Base-by-base conservation (phyloP, 2,888 invertebrate species). In the Diarsia dahlii region DNA sequence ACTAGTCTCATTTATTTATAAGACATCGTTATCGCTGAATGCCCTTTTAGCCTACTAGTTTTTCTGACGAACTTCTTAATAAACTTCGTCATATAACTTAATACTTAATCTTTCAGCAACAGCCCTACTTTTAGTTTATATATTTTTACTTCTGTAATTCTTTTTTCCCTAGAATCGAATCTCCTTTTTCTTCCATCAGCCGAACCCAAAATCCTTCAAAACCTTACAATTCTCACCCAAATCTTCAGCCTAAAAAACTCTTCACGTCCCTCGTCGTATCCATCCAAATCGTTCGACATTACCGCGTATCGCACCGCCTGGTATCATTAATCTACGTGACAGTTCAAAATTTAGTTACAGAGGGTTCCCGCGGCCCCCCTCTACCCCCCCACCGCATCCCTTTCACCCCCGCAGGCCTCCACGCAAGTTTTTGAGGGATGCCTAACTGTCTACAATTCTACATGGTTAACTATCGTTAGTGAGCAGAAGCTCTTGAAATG, bases 241-340 rank as follows among this genome's bases (percentile, higher is more conserved):
- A 78, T 65, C 45, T 23, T 70, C 52, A 34, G 15, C 6, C 1
- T 34, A 6, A 48, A 74, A 71, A 66, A 46, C 6, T 12, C 18
- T 5, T 39, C 45, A 15, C 28, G 92, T 88, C 95, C 45, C 45
- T 13, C 28, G 92, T 88, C 95, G 83, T 88, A 94, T 96, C 96
- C 96, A 94, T 90, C 92, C 88, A 92, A 94, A 90, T 90, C 94
- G 90, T 88, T 87, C 93, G 90, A 94, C 96, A 95, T 95, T 95
- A 95, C 94, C 95, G 96, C 96, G 96, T 96, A 96, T 95, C 95
- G 96, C 95, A 95, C 96, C 95, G 95, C 94, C 95, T 95, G 95
- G 94, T 95, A 94, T 96, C 97, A 97, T 97, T 97, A 97, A 97
- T 97, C 96, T 96, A 95, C 96, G 96, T 97, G 97, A 96, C 97